These are phyloP conservation scores for Sporophila hypoxantha DNA, from an alignment of 2,113 vertebrate species.

Conservation along the genomic window DNA sequence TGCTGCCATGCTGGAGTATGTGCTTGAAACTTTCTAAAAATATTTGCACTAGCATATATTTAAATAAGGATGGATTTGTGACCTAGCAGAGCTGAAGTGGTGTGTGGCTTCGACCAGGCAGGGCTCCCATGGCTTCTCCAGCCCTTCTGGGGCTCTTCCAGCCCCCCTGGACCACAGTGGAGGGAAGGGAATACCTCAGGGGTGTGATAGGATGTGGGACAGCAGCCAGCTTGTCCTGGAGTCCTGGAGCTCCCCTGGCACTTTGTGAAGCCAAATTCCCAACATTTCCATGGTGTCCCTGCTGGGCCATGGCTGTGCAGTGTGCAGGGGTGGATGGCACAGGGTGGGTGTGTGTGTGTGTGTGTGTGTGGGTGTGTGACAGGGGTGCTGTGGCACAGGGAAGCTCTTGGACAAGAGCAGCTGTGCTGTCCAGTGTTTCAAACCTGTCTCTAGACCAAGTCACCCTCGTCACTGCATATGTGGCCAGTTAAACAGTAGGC, in stretches of 20 bases:
- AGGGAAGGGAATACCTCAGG: neutral
- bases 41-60: neutral
- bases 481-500: neutral
- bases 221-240: neutral
- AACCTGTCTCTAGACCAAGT: neutral
- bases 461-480: accelerated
- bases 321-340: neutral
- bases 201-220: neutral
- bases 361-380: neutral
- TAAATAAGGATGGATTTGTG: neutral
- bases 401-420: neutral
- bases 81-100: neutral
- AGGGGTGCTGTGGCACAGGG: neutral
- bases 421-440: neutral
- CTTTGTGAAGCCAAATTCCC: neutral
- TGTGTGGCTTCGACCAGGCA: accelerated
- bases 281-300: accelerated
- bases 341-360: no score
- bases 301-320: neutral
- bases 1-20: neutral
- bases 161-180: neutral
- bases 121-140: neutral
- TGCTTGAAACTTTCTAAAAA: neutral
- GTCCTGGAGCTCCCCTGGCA: neutral
- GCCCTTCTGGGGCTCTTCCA: neutral